Base-by-base conservation (phyloP, 2,113 vertebrate genomes). In the Trachemys scripta region DNA sequence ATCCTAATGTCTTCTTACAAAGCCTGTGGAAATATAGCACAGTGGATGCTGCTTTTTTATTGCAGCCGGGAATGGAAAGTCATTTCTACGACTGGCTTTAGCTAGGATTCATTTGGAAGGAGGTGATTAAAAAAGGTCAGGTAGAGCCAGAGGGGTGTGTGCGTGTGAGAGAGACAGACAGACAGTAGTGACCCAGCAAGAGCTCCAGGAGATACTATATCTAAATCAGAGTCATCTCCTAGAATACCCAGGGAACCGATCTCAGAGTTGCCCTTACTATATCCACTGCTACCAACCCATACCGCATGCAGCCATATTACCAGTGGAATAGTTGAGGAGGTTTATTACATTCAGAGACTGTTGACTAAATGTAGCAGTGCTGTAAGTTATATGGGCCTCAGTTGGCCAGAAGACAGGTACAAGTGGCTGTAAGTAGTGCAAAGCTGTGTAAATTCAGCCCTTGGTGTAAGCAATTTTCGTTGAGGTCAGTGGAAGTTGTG, bases 281-380 rank as follows among this genome's bases (percentile, higher is more conserved):
- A 0, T 1, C 6, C 27, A 13, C 42, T 82, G 24, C 59, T 38
- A 51, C 12, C n/a, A 2, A 8, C 1, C 20, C 72, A 1, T 49
- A 2, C 1, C 29, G 65, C 47, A 31, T 87, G 56, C 79, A 57
- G 0, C 0, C 0, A 0, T 35, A 76, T 17, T 50, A 20, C 31
- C 17, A 82, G 2, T 47, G 1, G 3, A 80, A 88, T 65, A 65
- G 50, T 42, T 38, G 31, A 49, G 82, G 5, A n/a, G 90, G 19
- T 2, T n/a, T 69, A 51, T 69, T 38, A 69, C 87, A 69, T 76
- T 17, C 62, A 65, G 62, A 65, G 62, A n/a, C 62, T 35, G 10
- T 82, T 79, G 93, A 17, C 59, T 84, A 89, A 75, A 51, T 9
- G 0, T 0, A 42, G 29, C 35, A 13, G 38, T 81, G 83, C 88